Conservation (phyloP, 2,888 invertebrate species). For the Drosophila sordidula region DNA sequence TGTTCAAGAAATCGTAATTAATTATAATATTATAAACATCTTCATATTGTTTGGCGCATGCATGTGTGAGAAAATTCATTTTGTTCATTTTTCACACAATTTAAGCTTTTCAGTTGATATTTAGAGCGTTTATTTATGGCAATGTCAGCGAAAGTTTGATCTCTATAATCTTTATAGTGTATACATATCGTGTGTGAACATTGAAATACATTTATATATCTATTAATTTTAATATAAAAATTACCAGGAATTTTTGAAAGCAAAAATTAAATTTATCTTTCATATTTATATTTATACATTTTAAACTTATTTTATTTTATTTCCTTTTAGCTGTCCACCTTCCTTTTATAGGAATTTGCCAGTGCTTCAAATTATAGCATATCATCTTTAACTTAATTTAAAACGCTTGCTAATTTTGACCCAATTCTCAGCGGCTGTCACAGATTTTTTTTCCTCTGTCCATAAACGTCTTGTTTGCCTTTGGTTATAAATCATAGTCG, state of each 20-base stretch:
- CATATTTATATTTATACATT: background rate
- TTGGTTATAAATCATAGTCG: constrained; percentile 65
- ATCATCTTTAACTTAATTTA: constrained; percentile 32
- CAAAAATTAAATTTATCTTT: background rate
- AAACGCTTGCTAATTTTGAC: constrained; percentile 71
- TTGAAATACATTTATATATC: no score
- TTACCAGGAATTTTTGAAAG: background rate
- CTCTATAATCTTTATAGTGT: background rate
- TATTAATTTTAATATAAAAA: background rate
- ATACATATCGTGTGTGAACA: constrained; percentile 6
- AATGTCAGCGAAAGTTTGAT: constrained; percentile 64
- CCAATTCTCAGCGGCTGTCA: constrained; percentile 69
- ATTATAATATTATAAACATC: constrained; percentile 76
- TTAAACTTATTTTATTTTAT: constrained; percentile 1
- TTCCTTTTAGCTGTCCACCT: background rate
- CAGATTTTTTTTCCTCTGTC: constrained; percentile 11
- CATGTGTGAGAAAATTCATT: constrained; percentile 60
- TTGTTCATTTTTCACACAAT: constrained; percentile 61
- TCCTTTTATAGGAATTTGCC: no score
- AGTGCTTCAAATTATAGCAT: constrained; percentile 20
- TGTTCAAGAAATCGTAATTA: constrained; percentile 67
- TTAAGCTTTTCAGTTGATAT: constrained; percentile 40
- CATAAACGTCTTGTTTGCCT: constrained; percentile 39
- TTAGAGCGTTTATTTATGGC: constrained; percentile 37
- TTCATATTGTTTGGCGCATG: constrained; percentile 65